A percentile compares a stretch with the other conserved stretches of the same genome.
phyloP scores from a whole-genome alignment of 2,888 invertebrate genomes.

The Tinea pellionella region DNA sequence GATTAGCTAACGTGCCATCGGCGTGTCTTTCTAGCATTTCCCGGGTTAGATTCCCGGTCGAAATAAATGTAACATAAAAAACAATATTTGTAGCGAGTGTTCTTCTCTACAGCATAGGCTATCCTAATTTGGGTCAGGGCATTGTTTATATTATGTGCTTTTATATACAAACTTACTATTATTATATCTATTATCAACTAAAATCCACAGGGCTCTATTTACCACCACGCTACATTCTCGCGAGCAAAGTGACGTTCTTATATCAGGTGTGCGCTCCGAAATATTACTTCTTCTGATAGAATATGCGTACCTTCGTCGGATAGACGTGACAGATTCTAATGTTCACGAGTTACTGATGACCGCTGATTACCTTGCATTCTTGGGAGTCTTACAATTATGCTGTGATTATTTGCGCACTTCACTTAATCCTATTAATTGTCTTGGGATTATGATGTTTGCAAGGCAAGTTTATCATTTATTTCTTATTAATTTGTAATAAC shows the following conservation, averaged over 20 bases:
- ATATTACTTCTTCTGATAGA: slow-evolving; percentile 84
- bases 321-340: slow-evolving; percentile 80
- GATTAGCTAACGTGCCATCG: no score
- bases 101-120: no score
- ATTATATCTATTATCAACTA: not conserved
- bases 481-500: not conserved
- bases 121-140: no score
- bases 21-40: no score
- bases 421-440: slow-evolving; percentile 81
- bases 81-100: no score
- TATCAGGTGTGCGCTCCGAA: slow-evolving; percentile 81
- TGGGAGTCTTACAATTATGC: slow-evolving; percentile 84
- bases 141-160: no score
- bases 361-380: slow-evolving; percentile 89
- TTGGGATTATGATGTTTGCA: slow-evolving; percentile 87
- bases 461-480: slow-evolving; percentile 46
- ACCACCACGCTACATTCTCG: slow-evolving; percentile 81
- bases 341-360: slow-evolving; percentile 85
- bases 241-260: slow-evolving; percentile 75
- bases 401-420: slow-evolving; percentile 78
- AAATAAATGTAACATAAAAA: no score
- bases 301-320: slow-evolving; percentile 85
- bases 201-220: slow-evolving; percentile 75
- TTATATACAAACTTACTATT: no score
- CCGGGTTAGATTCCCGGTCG: no score